Conservation (phyloP, 2,888 invertebrate species). For the Pyralis farinalis region DNA sequence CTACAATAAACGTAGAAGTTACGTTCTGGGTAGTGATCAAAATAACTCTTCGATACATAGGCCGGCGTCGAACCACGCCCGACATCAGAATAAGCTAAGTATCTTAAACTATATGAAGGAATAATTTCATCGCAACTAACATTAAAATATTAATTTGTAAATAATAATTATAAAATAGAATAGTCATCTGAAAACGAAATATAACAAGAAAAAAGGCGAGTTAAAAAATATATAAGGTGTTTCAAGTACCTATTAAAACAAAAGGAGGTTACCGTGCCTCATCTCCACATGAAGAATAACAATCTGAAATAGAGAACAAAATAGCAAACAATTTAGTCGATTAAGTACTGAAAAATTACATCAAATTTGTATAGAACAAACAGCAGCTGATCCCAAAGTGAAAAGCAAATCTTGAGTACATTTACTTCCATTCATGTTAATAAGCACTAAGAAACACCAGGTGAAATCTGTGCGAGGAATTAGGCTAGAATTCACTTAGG, state of each 20-base stretch:
- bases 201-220: slow-evolving; percentile 28
- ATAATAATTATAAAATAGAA: slow-evolving; percentile 45
- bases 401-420: no score
- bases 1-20: slow-evolving; percentile 34
- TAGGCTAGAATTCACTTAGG: slow-evolving; percentile 40
- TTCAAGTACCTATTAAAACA: no score
- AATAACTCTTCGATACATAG: slow-evolving; percentile 13
- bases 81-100: slow-evolving; percentile 17
- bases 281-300: no score
- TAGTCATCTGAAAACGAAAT: slow-evolving; percentile 41
- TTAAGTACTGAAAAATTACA: no score
- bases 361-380: no score
- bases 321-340: no score
- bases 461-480: slow-evolving; percentile 24
- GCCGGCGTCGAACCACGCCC: slow-evolving; percentile 5
- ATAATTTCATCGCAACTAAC: slow-evolving; percentile 51
- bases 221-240: slow-evolving; percentile 34
- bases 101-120: slow-evolving; percentile 32
- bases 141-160: slow-evolving; percentile 31
- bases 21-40: not conserved
- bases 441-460: no score
- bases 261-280: no score
- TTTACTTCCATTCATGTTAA: no score
- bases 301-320: no score
- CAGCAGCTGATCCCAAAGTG: no score